Evolutionary conservation across 2,797 vertebrate species (phyloP).

Genomic region (Syndactyla subalaris): DNA sequence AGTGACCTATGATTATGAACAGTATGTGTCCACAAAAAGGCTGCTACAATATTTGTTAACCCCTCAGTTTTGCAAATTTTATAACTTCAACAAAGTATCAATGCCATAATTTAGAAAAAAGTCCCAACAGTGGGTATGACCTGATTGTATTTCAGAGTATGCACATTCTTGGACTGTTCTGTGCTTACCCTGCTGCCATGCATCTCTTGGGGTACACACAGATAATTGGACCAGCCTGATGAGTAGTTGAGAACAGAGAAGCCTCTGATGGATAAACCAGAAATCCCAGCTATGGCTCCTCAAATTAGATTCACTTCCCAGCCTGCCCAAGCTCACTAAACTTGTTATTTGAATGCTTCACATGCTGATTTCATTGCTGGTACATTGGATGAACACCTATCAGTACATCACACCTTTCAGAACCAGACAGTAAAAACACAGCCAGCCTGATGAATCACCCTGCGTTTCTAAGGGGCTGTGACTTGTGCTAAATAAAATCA

Average conservation of each 20-base stretch:
- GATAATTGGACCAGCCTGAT: background rate
- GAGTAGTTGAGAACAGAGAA: background rate
- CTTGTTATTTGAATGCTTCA: background rate
- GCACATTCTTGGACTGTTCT: background rate
- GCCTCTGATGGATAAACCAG: background rate
- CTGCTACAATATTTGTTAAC: background rate
- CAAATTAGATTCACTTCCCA: background rate
- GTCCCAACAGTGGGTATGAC: background rate
- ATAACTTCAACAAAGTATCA: background rate
- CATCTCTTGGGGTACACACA: background rate
- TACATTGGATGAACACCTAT: background rate
- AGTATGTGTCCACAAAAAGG: background rate
- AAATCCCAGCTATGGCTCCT: background rate
- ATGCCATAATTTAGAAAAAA: background rate
- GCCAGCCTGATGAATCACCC: constrained; percentile 4
- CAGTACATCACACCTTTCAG: background rate
- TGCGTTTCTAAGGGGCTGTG: background rate
- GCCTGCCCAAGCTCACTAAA: background rate
- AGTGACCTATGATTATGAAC: background rate
- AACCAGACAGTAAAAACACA: background rate
- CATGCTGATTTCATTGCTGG: background rate
- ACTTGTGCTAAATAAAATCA: background rate
- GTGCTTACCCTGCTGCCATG: background rate
- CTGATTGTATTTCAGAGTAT: background rate
- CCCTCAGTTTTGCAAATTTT: background rate